Conservation (phyloP, 1,140 invertebrate genomes). For the Maconellicoccus hirsutus region DNA sequence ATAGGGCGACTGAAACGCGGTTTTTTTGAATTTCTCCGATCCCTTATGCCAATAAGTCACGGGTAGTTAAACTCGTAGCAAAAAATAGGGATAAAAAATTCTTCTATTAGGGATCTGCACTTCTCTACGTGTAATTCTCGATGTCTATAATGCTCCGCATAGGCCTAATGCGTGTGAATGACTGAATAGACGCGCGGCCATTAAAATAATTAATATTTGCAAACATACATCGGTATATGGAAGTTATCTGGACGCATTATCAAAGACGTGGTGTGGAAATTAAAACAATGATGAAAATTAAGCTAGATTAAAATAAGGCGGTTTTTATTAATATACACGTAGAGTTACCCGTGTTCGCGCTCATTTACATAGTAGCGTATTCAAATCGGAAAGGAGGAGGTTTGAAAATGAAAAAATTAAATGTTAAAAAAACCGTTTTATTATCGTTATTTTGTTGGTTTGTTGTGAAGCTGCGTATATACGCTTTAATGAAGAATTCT, state of each 20-base stretch:
- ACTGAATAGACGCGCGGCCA: not conserved
- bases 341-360: not conserved
- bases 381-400: conserved; percentile 14
- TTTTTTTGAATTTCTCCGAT: not conserved
- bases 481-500: no score
- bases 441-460: not conserved
- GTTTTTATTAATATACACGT: not conserved
- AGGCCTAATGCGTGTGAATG: not conserved
- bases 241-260: not conserved
- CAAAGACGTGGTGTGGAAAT: not conserved
- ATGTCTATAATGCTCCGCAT: no score
- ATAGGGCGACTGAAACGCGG: no score
- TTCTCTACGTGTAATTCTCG: no score
- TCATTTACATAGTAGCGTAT: conserved; percentile 14
- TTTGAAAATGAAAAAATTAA: not conserved
- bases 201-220: not conserved
- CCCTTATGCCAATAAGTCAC: not conserved
- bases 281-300: conserved; percentile 5
- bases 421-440: conserved; percentile 3
- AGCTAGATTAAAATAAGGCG: conserved; percentile 3
- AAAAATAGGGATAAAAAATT: no score
- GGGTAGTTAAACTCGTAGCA: not conserved
- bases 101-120: no score
- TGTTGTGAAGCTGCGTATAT: not conserved
- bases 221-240: not conserved